A percentile compares a stretch with the other conserved stretches of the same genome.
These are phyloP conservation scores for Callinectes sapidus DNA, from an alignment of 2,888 invertebrate species.

Conservation along the genomic window DNA sequence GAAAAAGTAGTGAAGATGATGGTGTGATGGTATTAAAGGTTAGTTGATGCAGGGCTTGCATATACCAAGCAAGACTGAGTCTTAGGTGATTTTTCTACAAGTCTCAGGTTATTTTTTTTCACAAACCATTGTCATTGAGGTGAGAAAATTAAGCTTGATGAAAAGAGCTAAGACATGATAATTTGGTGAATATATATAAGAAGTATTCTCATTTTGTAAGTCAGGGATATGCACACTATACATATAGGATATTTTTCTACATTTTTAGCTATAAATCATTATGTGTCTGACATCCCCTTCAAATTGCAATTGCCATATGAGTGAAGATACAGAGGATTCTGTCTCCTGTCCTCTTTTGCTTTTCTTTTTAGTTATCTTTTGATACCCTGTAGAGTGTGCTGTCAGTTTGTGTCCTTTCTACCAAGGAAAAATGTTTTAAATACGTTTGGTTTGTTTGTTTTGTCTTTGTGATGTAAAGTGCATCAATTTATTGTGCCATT, in stretches of 20 bases:
- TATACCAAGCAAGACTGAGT: not conserved
- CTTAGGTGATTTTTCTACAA: not conserved
- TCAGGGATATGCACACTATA: not conserved
- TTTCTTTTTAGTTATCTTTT: no score
- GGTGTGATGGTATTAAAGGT: not conserved
- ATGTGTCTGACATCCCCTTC: no score
- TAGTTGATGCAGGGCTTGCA: not conserved
- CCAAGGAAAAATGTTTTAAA: not conserved
- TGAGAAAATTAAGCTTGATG: not conserved
- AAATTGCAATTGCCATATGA: no score
- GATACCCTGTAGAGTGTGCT: no score
- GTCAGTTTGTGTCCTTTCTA: no score
- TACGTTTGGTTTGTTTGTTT: not conserved
- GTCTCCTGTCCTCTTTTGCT: no score
- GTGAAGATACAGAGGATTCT: no score
- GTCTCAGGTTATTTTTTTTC: no score
- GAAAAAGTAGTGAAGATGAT: slow-evolving; percentile 39
- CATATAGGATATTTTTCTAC: not conserved
- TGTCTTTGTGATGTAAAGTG: not conserved
- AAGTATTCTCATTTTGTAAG: not conserved
- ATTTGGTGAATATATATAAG: not conserved
- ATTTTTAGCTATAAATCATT: not conserved
- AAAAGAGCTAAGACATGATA: not conserved
- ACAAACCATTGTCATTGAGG: not conserved
- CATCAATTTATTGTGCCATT: not conserved